phyloP scores from a whole-genome alignment of 92 coral and sea anemone genomes.

The Anthopleura xanthogrammica region DNA sequence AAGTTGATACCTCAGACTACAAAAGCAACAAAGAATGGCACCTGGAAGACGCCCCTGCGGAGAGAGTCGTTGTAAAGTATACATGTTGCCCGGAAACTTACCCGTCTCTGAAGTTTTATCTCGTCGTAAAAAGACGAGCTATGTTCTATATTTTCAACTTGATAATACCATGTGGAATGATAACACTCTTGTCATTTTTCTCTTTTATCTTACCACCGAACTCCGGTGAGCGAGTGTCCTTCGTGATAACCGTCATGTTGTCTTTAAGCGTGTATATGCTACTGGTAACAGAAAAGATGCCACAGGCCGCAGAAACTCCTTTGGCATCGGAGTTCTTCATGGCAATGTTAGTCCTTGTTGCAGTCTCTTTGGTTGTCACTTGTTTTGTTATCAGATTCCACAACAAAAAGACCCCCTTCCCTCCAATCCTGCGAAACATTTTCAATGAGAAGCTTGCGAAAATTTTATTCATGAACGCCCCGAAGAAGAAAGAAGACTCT shows the following conservation, averaged over 20 bases:
- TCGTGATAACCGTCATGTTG: conserved; percentile 62
- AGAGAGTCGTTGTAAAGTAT: conserved; percentile 27
- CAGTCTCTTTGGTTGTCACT: conserved; percentile 56
- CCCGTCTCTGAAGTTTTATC: conserved; percentile 37
- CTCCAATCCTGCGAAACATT: conserved; percentile 12
- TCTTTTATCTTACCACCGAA: conserved; percentile 65
- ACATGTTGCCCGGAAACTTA: conserved; percentile 59
- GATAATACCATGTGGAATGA: conserved; percentile 55
- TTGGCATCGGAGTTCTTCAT: conserved; percentile 67
- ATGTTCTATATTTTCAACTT: conserved; percentile 52
- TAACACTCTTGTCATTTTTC: conserved; percentile 49
- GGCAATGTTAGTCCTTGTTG: conserved; percentile 50
- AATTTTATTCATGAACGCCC: conserved; percentile 30
- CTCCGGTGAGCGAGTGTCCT: conserved; percentile 60
- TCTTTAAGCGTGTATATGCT: conserved; percentile 62
- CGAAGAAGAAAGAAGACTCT: neutral
- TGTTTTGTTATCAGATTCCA: conserved; percentile 55
- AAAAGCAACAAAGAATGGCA: conserved; percentile 59
- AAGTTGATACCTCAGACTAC: conserved; percentile 36
- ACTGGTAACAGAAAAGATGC: conserved; percentile 63
- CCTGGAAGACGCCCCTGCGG: conserved; percentile 40
- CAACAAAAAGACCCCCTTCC: conserved; percentile 46
- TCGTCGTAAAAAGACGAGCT: conserved; percentile 47
- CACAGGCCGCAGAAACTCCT: conserved; percentile 59
- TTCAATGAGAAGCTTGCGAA: conserved; percentile 58